Evolutionary conservation across 2,113 vertebrate genomes (phyloP).

Genomic region (Rana temporaria): DNA sequence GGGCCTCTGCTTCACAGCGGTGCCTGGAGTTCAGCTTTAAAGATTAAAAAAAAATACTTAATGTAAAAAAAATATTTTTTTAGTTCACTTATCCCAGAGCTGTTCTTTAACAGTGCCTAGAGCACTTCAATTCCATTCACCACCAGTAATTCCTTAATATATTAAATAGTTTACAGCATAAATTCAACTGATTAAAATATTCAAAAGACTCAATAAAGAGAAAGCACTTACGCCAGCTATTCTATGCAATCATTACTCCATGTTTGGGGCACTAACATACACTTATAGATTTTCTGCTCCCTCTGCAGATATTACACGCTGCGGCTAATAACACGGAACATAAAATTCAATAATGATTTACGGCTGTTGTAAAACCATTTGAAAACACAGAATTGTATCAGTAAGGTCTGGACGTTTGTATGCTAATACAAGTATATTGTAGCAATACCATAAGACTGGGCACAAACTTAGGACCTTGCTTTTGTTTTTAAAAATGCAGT

Average conservation of each 20-base stretch:
- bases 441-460: no score
- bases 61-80: no score
- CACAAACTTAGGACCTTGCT: no score
- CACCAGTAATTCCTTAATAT: background rate
- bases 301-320: background rate
- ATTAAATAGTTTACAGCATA: background rate
- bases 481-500: no score
- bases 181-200: background rate
- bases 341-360: slow-evolving; percentile 26
- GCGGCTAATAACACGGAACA: slow-evolving; percentile 31
- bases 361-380: background rate
- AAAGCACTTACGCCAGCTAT: background rate
- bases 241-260: background rate
- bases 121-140: background rate
- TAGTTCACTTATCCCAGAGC: no score
- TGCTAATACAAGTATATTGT: no score
- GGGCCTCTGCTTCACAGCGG: no score
- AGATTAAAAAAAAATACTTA: no score
- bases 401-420: background rate
- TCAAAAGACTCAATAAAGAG: background rate
- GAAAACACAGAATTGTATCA: background rate
- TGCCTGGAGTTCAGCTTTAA: no score
- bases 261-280: slow-evolving; percentile 5
- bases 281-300: slow-evolving; percentile 31
- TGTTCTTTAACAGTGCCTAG: no score